Evolutionary conservation across 2,113 vertebrate genomes (phyloP).

Genomic region (Colossoma macropomum): DNA sequence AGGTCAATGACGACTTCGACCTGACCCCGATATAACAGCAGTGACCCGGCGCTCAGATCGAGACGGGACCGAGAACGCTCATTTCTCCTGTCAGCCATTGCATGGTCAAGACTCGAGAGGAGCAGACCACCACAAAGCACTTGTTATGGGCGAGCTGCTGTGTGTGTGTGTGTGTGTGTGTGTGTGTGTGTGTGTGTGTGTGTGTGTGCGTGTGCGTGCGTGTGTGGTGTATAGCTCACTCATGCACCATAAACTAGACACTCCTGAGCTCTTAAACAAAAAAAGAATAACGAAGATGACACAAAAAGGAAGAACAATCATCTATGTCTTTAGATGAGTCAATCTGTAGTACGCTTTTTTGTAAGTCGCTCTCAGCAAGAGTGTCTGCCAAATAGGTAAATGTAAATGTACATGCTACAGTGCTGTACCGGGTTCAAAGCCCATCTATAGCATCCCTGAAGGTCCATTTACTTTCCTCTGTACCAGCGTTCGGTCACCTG

Average conservation of each 20-base stretch:
- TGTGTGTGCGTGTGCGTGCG: conserved; percentile 62
- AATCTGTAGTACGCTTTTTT: not conserved
- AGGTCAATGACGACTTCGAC: conserved; percentile 98
- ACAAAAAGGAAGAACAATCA: conserved; percentile 11
- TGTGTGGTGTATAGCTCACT: conserved; percentile 48
- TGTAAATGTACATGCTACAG: not conserved
- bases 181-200: conserved; percentile 11
- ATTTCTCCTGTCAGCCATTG: conserved; percentile 13
- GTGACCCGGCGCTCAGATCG: conserved; percentile 57
- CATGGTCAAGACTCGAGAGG: conserved; percentile 12
- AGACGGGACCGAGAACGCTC: not conserved
- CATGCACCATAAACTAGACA: conserved; percentile 35
- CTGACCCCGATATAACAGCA: conserved; percentile 90
- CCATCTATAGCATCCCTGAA: conserved; percentile 13
- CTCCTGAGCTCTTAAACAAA: conserved; percentile 60
- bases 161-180: conserved; percentile 12
- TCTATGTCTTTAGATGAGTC: conserved; percentile 12
- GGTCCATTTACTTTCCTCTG: conserved; percentile 37
- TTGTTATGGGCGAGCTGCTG: conserved; percentile 58
- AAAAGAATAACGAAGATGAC: not conserved
- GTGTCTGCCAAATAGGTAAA: conserved; percentile 25
- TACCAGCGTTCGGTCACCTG: conserved; percentile 13
- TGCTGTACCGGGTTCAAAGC: conserved; percentile 33
- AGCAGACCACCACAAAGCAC: conserved; percentile 66
- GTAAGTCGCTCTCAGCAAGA: not conserved